phyloP scores from a whole-genome alignment of 2,888 invertebrate genomes.

The Linhomoeus sp. region DNA sequence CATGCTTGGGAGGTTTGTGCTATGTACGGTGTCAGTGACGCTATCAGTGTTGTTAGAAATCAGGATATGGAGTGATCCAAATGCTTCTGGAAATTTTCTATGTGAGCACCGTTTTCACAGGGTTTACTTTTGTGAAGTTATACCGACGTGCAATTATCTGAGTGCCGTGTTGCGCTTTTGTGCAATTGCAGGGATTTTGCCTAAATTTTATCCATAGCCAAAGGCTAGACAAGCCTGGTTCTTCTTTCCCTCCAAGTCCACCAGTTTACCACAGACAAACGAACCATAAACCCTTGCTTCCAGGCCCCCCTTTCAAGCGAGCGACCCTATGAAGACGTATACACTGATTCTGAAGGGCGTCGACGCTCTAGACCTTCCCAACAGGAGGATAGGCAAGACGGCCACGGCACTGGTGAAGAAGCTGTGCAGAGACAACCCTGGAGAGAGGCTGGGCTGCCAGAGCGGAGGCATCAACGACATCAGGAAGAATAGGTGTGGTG shows the following conservation, averaged over 20 bases:
- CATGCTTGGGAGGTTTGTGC: slow-evolving; percentile 44
- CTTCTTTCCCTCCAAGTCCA: too few species aligned
- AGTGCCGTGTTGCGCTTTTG: too few species aligned
- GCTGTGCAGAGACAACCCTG: slow-evolving; percentile 56
- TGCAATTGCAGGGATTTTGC: too few species aligned
- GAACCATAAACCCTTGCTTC: slow-evolving; percentile 5
- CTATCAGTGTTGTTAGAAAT: too few species aligned
- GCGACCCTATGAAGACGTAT: slow-evolving; percentile 79
- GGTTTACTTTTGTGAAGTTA: too few species aligned
- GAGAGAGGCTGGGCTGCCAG: slow-evolving; percentile 66
- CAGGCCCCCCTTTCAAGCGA: slow-evolving; percentile 65
- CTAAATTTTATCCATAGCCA: too few species aligned
- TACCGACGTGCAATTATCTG: too few species aligned
- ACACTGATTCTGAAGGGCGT: slow-evolving; percentile 69
- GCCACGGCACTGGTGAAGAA: slow-evolving; percentile 59
- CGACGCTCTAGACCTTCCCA: slow-evolving; percentile 58
- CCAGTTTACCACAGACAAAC: background rate
- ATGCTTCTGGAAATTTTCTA: too few species aligned
- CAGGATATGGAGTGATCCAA: too few species aligned
- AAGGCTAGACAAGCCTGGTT: too few species aligned
- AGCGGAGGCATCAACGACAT: slow-evolving; percentile 61
- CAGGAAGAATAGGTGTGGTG: slow-evolving; percentile 48
- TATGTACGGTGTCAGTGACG: too few species aligned
- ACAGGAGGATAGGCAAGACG: slow-evolving; percentile 46
- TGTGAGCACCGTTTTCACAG: too few species aligned